Conservation (phyloP, 2,797 vertebrate genomes). For the Somateria mollissima region DNA sequence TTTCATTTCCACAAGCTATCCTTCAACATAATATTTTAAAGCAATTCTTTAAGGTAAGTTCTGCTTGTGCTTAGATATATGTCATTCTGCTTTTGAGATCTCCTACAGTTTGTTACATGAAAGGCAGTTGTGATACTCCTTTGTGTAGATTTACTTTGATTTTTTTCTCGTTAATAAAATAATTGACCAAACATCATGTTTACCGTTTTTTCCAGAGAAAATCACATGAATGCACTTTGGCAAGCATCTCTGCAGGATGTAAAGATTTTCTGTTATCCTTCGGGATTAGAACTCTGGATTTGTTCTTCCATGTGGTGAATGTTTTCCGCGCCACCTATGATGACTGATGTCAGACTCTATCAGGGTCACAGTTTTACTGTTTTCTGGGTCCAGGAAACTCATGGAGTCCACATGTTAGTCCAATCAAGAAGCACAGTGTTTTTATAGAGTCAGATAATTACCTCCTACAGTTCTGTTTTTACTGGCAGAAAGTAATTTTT, state of each 20-base stretch:
- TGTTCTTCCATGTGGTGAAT: slow-evolving; percentile 45
- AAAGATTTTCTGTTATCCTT: slow-evolving; percentile 9
- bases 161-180: neutral
- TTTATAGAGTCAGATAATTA: slow-evolving; percentile 60
- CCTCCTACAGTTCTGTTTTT: slow-evolving; percentile 49
- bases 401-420: slow-evolving; percentile 50
- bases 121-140: neutral
- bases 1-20: neutral
- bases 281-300: neutral
- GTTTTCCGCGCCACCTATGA: slow-evolving; percentile 49
- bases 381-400: neutral
- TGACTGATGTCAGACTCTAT: slow-evolving; percentile 46
- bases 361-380: slow-evolving; percentile 32
- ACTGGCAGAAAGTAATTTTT: slow-evolving; percentile 48
- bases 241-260: neutral
- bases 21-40: neutral
- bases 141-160: neutral
- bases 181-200: neutral
- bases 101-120: neutral
- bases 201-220: neutral
- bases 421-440: slow-evolving; percentile 5
- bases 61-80: neutral
- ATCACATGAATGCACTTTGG: neutral
- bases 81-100: neutral
- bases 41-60: neutral